Evolutionary conservation across 2,888 invertebrate genomes (phyloP), one percentile per base, ranked within the genome.

Genomic region (Phytoseiulus persimilis): DNA sequence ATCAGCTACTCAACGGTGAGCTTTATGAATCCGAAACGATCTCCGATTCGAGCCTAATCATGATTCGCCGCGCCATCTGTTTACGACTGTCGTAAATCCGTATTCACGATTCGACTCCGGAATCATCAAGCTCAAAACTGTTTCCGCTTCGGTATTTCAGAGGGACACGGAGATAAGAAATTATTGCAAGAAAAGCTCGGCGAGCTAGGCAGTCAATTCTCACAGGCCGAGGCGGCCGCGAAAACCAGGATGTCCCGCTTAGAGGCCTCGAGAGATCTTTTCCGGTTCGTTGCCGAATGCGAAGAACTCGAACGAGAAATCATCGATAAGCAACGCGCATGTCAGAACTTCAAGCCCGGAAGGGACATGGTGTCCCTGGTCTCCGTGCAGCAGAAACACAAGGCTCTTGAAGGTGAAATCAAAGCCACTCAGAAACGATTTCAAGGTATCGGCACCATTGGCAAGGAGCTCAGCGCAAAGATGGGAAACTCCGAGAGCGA

Each of bases 301-400:
- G 98, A 99, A 92, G 99, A 99, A 92, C 99, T 99, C 93, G 98
- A 98, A 93, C 95, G 96, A 0, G 99, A 99, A 98, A 94, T 99
- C 90, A 95, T 96, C 0, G 99, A 99, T 92, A 98, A 97, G 92
- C 97, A 98, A 92, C 94, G 96, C 6, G 96, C 98, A 90, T 98
- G 98, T 92, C 96, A 96, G 92, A 95, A 97, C 0, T 96, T 96
- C n/a, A 96, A 98, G 39, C 95, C 96, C 0, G 97, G 98, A 0
- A 98, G 98, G 93, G 98, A 99, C 93, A 93, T 98, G 89, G 94
- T 96, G 90, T 97, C 96, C 0, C 97, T 98, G 9, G 94, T 96
- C 65, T 96, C 97, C 83, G 93, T 98, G 90, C 95, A 96, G 90
- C 97, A 98, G 93, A 97, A 98, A 92, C 98, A 98, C 93, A 97